Conservation (phyloP, 1,140 invertebrate species). For the Drosophila persimilis region DNA sequence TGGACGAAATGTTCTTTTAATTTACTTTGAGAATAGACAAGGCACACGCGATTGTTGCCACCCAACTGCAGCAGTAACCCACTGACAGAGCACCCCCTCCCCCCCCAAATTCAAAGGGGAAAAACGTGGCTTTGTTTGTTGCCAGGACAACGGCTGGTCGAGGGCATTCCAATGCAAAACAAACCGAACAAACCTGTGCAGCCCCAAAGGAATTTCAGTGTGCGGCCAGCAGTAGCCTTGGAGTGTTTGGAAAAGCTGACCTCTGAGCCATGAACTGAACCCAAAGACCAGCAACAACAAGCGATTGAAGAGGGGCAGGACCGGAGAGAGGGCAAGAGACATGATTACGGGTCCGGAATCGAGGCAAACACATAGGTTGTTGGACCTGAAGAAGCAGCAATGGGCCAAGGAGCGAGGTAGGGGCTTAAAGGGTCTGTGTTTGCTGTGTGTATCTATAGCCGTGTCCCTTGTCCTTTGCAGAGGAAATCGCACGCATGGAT, state of each 20-base stretch:
- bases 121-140: neutral
- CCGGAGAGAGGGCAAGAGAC: conserved; percentile 56
- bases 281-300: neutral
- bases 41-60: conserved; percentile 35
- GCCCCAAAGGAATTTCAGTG: conserved; percentile 53
- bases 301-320: conserved; percentile 23
- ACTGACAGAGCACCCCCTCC: conserved; percentile 38
- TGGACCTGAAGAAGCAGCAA: conserved; percentile 88
- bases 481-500: conserved; percentile 86
- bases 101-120: no score
- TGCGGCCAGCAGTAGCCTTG: conserved; percentile 40
- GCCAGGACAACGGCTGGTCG: conserved; percentile 36
- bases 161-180: conserved; percentile 67
- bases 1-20: conserved; percentile 38
- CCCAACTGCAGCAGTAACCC: conserved; percentile 62
- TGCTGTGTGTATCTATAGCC: no score
- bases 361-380: conserved; percentile 83
- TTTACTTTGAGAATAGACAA: conserved; percentile 50
- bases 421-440: no score
- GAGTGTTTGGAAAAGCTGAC: conserved; percentile 14
- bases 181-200: conserved; percentile 40
- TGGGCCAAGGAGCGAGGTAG: conserved; percentile 87
- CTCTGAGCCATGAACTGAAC: no score
- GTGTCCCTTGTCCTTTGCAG: conserved; percentile 72
- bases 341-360: conserved; percentile 81